Evolutionary conservation across 2,888 invertebrate genomes (phyloP).

Genomic region (Yponomeuta evonymella): DNA sequence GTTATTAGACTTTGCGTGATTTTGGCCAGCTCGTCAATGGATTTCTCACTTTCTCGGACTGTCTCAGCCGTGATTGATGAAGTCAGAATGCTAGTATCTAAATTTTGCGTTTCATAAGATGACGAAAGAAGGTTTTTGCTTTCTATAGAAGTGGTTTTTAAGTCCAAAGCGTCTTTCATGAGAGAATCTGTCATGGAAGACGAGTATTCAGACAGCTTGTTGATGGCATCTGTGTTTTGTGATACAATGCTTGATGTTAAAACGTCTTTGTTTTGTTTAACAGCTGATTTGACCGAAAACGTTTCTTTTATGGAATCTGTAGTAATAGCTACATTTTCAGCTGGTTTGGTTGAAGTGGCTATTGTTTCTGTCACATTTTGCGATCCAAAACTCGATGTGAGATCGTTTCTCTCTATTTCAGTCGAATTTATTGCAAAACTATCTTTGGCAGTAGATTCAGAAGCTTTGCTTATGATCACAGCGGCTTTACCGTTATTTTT

Average conservation of each 20-base stretch:
- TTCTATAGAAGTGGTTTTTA: too few relatives aligned
- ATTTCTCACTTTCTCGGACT: not conserved
- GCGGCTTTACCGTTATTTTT: conserved; percentile 15
- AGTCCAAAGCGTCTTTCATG: not conserved
- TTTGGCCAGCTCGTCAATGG: not conserved
- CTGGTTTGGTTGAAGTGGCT: not conserved
- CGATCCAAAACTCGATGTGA: not conserved
- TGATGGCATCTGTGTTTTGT: not conserved
- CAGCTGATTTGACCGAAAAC: not conserved
- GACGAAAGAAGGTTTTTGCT: too few relatives aligned
- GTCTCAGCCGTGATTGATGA: not conserved
- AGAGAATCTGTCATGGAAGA: not conserved
- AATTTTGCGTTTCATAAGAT: not conserved
- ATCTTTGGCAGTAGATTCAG: not conserved
- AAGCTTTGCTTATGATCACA: not conserved
- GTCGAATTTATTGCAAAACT: not conserved
- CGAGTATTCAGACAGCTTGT: not conserved
- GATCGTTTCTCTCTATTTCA: not conserved
- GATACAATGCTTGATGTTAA: not conserved
- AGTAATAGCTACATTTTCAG: not conserved
- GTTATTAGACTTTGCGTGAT: conserved; percentile 5
- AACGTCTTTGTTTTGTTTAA: not conserved
- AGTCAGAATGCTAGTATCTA: not conserved
- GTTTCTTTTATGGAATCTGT: not conserved
- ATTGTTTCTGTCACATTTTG: not conserved